Evolutionary conservation across 2,113 vertebrate species (phyloP).

Genomic region (Stercorarius parasiticus): DNA sequence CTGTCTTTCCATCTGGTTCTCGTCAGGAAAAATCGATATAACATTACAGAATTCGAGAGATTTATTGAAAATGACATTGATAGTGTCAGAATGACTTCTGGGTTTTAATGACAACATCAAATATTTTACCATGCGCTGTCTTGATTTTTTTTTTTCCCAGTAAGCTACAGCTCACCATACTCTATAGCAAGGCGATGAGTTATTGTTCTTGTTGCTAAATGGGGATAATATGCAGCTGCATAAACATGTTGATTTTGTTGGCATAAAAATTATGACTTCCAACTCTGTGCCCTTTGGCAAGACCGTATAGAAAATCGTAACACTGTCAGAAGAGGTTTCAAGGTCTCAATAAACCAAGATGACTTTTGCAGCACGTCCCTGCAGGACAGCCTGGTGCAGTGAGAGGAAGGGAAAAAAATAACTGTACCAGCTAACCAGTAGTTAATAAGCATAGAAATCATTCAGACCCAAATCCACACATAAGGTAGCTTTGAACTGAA

Average conservation of each 20-base stretch:
- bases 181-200: conserved; percentile 29
- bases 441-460: neutral
- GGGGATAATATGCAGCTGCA: conserved; percentile 64
- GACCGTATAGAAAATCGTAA: neutral
- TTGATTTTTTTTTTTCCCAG: neutral
- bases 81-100: conserved; percentile 17
- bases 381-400: neutral
- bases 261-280: neutral
- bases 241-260: conserved; percentile 47
- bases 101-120: neutral
- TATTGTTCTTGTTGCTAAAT: conserved; percentile 48
- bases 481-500: neutral
- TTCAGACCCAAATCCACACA: neutral
- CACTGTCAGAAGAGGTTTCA: neutral
- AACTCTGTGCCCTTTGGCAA: conserved; percentile 46
- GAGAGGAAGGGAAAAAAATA: neutral
- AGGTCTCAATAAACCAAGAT: conserved; percentile 22
- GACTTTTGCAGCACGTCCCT: neutral
- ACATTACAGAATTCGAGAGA: neutral
- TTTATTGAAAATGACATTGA: neutral
- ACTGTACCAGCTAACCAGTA: neutral
- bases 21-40: neutral
- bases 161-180: conserved; percentile 19
- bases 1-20: neutral
- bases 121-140: neutral